Conservation (phyloP, 2,113 vertebrate genomes). For the Miniopterus natalensis region DNA sequence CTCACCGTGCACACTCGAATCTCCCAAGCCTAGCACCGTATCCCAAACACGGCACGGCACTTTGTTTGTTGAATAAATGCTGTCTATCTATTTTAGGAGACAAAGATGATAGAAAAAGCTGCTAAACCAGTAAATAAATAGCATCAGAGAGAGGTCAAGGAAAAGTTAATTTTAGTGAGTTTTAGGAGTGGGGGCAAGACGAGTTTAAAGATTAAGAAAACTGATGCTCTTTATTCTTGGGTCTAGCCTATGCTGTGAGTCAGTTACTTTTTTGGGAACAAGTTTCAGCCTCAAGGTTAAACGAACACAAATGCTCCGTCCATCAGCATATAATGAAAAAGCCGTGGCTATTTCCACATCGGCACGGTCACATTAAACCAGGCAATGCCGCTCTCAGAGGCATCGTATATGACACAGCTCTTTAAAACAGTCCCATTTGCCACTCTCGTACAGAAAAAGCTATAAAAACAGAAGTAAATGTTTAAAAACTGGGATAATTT, state of each 20-base stretch:
- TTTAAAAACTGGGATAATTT: conserved; percentile 52
- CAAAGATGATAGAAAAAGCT: conserved; percentile 79
- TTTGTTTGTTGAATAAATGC: conserved; percentile 74
- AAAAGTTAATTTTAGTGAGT: conserved; percentile 82
- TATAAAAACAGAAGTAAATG: conserved; percentile 67
- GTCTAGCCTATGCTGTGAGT: conserved; percentile 77
- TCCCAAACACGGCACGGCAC: conserved; percentile 70
- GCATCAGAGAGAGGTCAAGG: conserved; percentile 77
- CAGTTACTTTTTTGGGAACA: conserved; percentile 83
- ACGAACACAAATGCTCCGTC: conserved; percentile 82
- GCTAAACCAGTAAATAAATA: conserved; percentile 80
- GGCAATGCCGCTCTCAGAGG: conserved; percentile 52
- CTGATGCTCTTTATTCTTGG: conserved; percentile 79
- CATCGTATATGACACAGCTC: conserved; percentile 65
- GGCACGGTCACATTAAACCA: conserved; percentile 69
- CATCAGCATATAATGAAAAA: conserved; percentile 81
- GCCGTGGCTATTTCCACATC: conserved; percentile 74
- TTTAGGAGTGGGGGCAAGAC: conserved; percentile 77
- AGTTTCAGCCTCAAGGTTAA: conserved; percentile 84
- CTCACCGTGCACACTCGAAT: conserved; percentile 63
- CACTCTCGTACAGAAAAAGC: conserved; percentile 41
- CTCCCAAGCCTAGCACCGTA: conserved; percentile 51
- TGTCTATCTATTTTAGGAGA: conserved; percentile 77
- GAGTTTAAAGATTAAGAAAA: conserved; percentile 75
- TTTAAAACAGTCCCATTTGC: conserved; percentile 65